These are phyloP conservation scores for Ips typographus DNA, from an alignment of 1,140 invertebrate genomes.

Conservation along the genomic window DNA sequence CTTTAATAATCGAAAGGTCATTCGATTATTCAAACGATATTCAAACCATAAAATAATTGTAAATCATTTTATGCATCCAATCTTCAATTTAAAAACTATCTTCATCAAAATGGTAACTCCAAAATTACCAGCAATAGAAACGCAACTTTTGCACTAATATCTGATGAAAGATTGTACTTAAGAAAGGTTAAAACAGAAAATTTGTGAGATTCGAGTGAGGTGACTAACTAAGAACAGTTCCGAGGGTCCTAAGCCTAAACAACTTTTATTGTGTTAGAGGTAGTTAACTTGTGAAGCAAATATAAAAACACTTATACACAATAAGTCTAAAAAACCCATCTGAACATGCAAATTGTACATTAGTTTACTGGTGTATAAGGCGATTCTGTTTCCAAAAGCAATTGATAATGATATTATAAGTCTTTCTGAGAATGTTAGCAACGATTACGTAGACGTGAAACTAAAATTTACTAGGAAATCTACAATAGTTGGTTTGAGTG, in stretches of 20 bases:
- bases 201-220: neutral
- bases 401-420: conserved; percentile 4
- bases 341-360: conserved; percentile 2
- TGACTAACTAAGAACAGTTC: conserved; percentile 18
- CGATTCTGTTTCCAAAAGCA: conserved; percentile 22
- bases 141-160: too few relatives aligned
- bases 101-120: too few relatives aligned
- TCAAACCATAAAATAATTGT: too few relatives aligned
- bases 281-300: conserved; percentile 33
- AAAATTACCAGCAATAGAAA: too few relatives aligned
- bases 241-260: conserved; percentile 4
- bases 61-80: too few relatives aligned
- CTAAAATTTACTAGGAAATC: too few relatives aligned
- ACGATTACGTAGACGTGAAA: neutral
- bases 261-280: conserved; percentile 31
- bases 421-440: neutral
- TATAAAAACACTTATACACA: conserved; percentile 28
- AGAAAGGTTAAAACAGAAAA: too few relatives aligned
- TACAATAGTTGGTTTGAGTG: too few relatives aligned
- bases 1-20: too few relatives aligned
- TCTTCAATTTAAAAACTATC: too few relatives aligned
- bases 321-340: conserved; percentile 5
- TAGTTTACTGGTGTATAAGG: conserved; percentile 7
- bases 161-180: too few relatives aligned
- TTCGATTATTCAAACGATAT: too few relatives aligned